Percentiles rank a stretch among this genome's conserved stretches.
Evolutionary conservation across 2,888 invertebrate species (phyloP).

Genomic region (Ormyrus pomaceus): DNA sequence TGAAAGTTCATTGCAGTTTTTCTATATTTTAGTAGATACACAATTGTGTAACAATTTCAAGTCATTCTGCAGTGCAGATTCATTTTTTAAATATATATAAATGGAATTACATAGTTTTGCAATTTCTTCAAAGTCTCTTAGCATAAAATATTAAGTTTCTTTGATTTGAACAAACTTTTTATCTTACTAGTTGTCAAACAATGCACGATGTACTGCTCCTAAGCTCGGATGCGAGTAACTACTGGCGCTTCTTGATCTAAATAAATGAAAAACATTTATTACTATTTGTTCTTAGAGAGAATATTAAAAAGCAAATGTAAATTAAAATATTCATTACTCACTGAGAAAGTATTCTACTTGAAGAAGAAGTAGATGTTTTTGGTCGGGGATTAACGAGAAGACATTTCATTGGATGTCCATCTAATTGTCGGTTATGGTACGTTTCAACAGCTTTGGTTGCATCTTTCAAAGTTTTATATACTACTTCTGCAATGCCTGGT

Average conservation of each 20-base stretch:
- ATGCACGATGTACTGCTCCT: slow-evolving; percentile 72
- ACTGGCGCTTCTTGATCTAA: slow-evolving; percentile 65
- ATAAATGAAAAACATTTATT: slow-evolving; percentile 1
- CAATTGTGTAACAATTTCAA: slow-evolving; percentile 10
- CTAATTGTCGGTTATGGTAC: slow-evolving; percentile 94
- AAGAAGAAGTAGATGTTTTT: slow-evolving; percentile 76
- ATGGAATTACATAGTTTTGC: slow-evolving; percentile 49
- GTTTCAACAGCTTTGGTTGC: slow-evolving; percentile 94
- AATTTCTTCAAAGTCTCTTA: slow-evolving; percentile 27
- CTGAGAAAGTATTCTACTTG: slow-evolving; percentile 73
- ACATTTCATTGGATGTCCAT: slow-evolving; percentile 96
- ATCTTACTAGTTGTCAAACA: slow-evolving; percentile 69
- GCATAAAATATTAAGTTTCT: slow-evolving; percentile 39
- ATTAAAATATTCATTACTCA: slow-evolving; percentile 58
- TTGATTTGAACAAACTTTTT: slow-evolving; percentile 22
- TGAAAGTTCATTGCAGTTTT: slow-evolving; percentile 16
- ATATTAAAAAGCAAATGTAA: no score
- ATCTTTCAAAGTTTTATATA: slow-evolving; percentile 89
- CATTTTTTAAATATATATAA: slow-evolving; percentile 45
- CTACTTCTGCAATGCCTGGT: slow-evolving; percentile 93
- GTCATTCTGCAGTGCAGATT: slow-evolving; percentile 3
- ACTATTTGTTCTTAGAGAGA: no score
- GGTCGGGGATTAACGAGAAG: slow-evolving; percentile 87
- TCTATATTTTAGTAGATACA: slow-evolving; percentile 12
- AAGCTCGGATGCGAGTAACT: slow-evolving; percentile 72